Percentiles rank a stretch among this genome's conserved stretches.
These are phyloP conservation scores for Drosophila kohkoa DNA, from an alignment of 1,140 invertebrate genomes.

Conservation along the genomic window DNA sequence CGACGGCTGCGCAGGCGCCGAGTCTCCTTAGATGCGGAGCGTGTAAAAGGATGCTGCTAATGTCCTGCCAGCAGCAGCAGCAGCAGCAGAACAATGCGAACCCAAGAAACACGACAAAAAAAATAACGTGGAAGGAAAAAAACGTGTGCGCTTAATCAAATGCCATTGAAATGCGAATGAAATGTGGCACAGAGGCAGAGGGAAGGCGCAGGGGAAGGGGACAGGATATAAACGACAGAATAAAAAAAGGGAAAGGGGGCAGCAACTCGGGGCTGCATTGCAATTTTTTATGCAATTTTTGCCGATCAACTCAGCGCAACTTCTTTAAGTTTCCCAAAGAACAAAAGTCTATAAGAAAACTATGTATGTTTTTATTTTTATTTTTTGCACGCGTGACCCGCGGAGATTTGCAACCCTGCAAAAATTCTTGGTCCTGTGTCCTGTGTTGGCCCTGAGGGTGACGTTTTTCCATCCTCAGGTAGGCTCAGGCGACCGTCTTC, in stretches of 20 bases:
- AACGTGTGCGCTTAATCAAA: conserved; percentile 71
- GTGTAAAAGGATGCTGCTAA: conserved; percentile 83
- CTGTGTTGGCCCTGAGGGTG: conserved; percentile 40
- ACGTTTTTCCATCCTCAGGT: conserved; percentile 52
- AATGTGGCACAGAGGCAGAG: conserved; percentile 6
- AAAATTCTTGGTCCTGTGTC: conserved; percentile 16
- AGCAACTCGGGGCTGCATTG: conserved; percentile 49
- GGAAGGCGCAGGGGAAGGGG: background rate
- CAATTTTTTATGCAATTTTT: conserved; percentile 83
- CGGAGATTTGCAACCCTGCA: conserved; percentile 49
- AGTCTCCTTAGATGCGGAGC: conserved; percentile 53
- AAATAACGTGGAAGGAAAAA: conserved; percentile 26
- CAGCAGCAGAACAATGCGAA: background rate
- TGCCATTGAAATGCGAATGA: conserved; percentile 43
- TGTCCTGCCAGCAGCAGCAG: conserved; percentile 54
- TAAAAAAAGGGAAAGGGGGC: background rate
- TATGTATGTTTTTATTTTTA: conserved; percentile 9
- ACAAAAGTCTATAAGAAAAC: conserved; percentile 8
- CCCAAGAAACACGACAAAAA: conserved; percentile 1
- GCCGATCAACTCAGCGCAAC: conserved; percentile 59
- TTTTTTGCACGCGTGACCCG: conserved; percentile 29
- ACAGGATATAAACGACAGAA: background rate
- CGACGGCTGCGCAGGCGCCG: conserved; percentile 73
- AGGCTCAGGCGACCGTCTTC: conserved; percentile 34
- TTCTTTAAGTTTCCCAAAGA: conserved; percentile 29